phyloP scores from a whole-genome alignment of 2,797 vertebrate species.

The Rhodeus uyekii region DNA sequence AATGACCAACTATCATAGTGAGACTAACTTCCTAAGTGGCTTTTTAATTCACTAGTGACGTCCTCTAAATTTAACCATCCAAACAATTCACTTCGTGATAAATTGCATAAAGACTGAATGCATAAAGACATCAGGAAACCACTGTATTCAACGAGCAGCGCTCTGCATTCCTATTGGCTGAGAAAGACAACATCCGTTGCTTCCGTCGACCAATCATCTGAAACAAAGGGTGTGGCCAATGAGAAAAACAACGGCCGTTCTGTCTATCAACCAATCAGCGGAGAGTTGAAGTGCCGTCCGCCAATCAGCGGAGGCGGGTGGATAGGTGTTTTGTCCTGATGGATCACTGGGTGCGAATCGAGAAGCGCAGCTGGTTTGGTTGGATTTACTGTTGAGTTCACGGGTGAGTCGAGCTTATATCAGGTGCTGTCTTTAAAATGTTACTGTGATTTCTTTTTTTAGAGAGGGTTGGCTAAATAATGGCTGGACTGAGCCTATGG shows the following conservation, averaged over 20 bases:
- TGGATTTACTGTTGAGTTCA: conserved; percentile 40
- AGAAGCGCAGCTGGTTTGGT: conserved; percentile 42
- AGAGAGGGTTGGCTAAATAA: not conserved
- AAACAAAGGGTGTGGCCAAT: not conserved
- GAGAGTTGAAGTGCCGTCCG: not conserved
- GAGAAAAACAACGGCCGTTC: not conserved
- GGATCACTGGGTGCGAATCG: not conserved
- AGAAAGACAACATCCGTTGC: conserved; percentile 28
- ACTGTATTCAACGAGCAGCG: conserved; percentile 6
- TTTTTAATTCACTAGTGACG: not conserved
- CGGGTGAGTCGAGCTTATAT: conserved; percentile 46
- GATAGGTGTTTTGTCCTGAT: not conserved
- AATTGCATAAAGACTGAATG: too few species aligned
- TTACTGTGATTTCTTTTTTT: not conserved
- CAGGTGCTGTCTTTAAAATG: conserved; percentile 18
- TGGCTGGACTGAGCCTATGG: not conserved
- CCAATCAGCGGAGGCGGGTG: conserved; percentile 9
- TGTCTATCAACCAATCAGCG: conserved; percentile 2
- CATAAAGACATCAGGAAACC: conserved; percentile 5
- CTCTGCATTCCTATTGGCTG: not conserved
- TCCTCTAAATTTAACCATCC: not conserved
- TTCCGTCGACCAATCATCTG: not conserved
- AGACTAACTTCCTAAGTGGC: not conserved
- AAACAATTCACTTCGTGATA: not conserved
- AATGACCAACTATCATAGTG: not conserved